Base-by-base conservation (phyloP, 2,113 vertebrate genomes). In the Mesocricetus auratus region DNA sequence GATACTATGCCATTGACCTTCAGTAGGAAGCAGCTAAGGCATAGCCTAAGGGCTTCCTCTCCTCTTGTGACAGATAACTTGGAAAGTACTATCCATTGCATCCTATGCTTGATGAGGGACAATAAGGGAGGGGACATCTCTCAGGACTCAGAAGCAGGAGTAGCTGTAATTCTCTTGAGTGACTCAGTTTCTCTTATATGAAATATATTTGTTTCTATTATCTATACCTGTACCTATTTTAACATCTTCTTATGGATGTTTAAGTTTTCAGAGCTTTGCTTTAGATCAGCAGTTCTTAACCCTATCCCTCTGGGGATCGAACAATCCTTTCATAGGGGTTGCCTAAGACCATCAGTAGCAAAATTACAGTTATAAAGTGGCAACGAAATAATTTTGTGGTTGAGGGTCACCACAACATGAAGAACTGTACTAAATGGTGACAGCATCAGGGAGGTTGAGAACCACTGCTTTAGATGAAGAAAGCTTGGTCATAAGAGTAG, bases 211-310 rank as follows among this genome's bases (percentile, higher is more conserved):
- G 36, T 5, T 11, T 86, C 6, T 86, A 17, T 33, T 33, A n/a
- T 83, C 21, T 82, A 86, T 9, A 21, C 16, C 24, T 39, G 36
- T 13, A 29, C 31, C 33, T 56, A 69, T 56, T 24, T 56, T 36
- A 29, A 17, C 33, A 17, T 56, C n/a, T 71, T 45, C 42, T 94
- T 11, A 53, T 86, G 56, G 21, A 66, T 85, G 22, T 75, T 81
- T 69, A 90, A 86, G 33, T 92, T 29, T 93, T 29, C 39, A 83
- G 53, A 58, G 64, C 42, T 94, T 92, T 36, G 2, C 42, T 95
- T 87, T 94, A 74, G 62, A 36, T 85, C 13, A 91, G 66, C 68
- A 36, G 29, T 73, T 73, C 69, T 39, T 19, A 73, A 39, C n/a
- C 36, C 17, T 2, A 12, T 6, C 17, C 50, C 50, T 79, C 56